phyloP scores from a whole-genome alignment of 2,113 vertebrate genomes.

The Rhinopomastus cyanomelas region DNA sequence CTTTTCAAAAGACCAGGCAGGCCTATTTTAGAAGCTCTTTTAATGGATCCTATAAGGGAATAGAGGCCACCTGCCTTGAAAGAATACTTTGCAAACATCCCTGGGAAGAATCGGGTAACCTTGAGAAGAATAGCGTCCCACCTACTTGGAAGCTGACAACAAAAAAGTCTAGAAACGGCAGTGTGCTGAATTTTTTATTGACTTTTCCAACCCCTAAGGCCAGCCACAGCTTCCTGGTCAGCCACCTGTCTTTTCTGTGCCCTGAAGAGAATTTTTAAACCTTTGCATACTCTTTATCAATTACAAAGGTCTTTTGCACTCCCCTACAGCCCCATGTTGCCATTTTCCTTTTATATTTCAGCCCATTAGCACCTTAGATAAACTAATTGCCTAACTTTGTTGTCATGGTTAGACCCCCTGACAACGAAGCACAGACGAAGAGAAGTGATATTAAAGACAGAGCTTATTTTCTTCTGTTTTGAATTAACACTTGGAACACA shows the following conservation, averaged over 20 bases:
- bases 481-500: not conserved
- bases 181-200: not conserved
- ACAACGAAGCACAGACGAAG: not conserved
- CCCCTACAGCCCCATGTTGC: not conserved
- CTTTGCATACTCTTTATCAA: not conserved
- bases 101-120: not conserved
- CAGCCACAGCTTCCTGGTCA: not conserved
- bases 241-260: not conserved
- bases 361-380: too few species aligned
- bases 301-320: not conserved
- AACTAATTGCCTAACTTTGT: too few species aligned
- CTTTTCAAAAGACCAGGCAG: not conserved
- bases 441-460: not conserved
- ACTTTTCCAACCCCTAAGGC: not conserved
- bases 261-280: not conserved
- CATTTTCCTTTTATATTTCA: not conserved
- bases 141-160: not conserved
- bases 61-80: not conserved
- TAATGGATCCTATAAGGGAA: not conserved
- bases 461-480: not conserved
- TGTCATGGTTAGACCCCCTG: too few species aligned
- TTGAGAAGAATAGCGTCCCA: not conserved
- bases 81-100: not conserved
- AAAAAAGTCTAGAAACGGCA: not conserved
- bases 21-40: not conserved